Conservation (phyloP, 2,888 invertebrate species). For the Anoplius nigerrimus region DNA sequence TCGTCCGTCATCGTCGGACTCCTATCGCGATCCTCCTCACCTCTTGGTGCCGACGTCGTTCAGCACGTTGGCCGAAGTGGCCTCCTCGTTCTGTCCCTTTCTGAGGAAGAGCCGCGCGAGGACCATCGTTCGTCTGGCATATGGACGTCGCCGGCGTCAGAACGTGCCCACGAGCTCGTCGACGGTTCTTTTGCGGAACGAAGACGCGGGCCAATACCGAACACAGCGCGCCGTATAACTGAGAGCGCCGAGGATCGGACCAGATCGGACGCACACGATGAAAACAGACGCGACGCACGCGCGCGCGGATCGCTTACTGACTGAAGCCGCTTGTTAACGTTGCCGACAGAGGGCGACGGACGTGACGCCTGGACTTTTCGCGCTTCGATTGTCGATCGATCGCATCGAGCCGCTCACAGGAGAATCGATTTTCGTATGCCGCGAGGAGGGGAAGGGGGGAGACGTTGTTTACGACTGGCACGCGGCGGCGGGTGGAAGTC, state of each 20-base stretch:
- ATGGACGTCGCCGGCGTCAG: slow-evolving; percentile 37
- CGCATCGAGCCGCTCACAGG: no score
- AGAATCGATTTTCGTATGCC: no score
- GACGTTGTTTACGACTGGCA: no score
- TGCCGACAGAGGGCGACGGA: no score
- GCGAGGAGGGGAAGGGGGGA: no score
- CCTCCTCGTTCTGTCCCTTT: slow-evolving; percentile 56
- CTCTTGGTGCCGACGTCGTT: slow-evolving; percentile 62
- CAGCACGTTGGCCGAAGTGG: slow-evolving; percentile 29
- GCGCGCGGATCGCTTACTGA: background rate
- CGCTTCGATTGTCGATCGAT: no score
- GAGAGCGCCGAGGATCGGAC: background rate
- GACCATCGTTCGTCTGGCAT: slow-evolving; percentile 65
- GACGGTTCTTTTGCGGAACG: background rate
- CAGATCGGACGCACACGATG: background rate
- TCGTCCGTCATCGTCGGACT: background rate
- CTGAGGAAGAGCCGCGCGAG: slow-evolving; percentile 67
- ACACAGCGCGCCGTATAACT: background rate
- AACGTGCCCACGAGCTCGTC: slow-evolving; percentile 10
- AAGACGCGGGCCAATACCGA: background rate
- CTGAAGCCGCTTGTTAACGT: no score
- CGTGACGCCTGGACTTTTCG: no score
- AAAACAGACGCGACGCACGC: slow-evolving; percentile 5
- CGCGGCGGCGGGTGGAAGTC: no score
- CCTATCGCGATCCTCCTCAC: slow-evolving; percentile 51